A percentile compares a stretch with the other conserved stretches of the same genome.
Evolutionary conservation across 2,888 invertebrate species (phyloP).

Genomic region (Polydrusus cervinus): DNA sequence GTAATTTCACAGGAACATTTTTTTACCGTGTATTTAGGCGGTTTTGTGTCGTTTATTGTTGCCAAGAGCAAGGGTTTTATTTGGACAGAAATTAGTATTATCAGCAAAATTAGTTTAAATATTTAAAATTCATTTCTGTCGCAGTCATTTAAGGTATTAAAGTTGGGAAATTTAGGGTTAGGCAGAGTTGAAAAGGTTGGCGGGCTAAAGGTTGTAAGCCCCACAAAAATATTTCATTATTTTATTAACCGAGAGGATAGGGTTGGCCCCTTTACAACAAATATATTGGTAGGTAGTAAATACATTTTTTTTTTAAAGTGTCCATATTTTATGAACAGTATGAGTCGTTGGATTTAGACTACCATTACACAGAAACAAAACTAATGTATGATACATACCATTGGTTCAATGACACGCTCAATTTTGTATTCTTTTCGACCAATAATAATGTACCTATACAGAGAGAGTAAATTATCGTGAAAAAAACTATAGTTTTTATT

Average conservation of each 20-base stretch:
- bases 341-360: too few relatives aligned
- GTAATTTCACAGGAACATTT: too few relatives aligned
- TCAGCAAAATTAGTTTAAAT: background rate
- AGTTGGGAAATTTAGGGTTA: background rate
- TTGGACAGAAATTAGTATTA: background rate
- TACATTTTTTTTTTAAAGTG: too few relatives aligned
- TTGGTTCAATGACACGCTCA: too few relatives aligned
- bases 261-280: background rate
- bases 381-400: too few relatives aligned
- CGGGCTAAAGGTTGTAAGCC: background rate
- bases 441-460: too few relatives aligned
- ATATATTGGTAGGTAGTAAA: too few relatives aligned
- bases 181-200: background rate
- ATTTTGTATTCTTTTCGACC: too few relatives aligned
- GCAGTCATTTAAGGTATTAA: background rate
- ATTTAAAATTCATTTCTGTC: constrained; percentile 4
- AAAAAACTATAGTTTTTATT: too few relatives aligned
- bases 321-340: too few relatives aligned
- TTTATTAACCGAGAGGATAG: background rate
- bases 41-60: constrained; percentile 32
- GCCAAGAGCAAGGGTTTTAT: constrained; percentile 16
- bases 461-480: too few relatives aligned
- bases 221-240: background rate
- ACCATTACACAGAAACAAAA: too few relatives aligned
- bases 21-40: background rate